Percentiles rank a stretch among this genome's conserved stretches.
These are phyloP conservation scores for Hyperopisus bebe DNA, from an alignment of 2,113 vertebrate species.

Conservation along the genomic window DNA sequence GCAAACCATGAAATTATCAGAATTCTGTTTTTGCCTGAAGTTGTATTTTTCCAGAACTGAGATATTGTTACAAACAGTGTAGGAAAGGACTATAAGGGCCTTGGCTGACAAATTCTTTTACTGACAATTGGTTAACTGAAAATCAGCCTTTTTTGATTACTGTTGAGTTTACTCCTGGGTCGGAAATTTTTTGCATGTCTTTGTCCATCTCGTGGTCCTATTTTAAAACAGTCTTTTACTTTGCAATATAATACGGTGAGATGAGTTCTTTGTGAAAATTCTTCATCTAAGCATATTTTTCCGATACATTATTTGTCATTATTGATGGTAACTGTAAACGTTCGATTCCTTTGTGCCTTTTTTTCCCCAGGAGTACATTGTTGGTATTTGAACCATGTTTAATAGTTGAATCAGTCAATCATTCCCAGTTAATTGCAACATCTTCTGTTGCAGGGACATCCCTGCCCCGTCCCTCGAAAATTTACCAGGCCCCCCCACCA, in stretches of 20 bases:
- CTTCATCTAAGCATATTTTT: background rate
- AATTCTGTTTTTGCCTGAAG: background rate
- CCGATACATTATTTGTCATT: background rate
- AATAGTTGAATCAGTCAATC: background rate
- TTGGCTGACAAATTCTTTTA: background rate
- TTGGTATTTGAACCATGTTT: background rate
- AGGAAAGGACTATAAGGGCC: background rate
- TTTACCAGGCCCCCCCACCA: background rate
- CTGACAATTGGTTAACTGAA: background rate
- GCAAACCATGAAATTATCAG: background rate
- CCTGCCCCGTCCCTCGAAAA: background rate
- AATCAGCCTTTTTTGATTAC: constrained; percentile 15
- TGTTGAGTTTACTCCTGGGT: constrained; percentile 13
- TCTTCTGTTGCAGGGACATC: background rate
- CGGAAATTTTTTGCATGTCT: constrained; percentile 18
- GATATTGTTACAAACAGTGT: background rate
- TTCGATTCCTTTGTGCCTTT: background rate
- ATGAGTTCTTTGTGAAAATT: background rate
- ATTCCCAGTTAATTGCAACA: background rate
- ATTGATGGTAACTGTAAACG: background rate
- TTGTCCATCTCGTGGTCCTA: background rate
- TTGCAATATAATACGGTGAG: background rate
- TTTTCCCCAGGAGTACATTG: background rate
- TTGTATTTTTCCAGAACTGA: background rate
- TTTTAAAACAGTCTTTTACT: background rate